Evolutionary conservation across 2,797 vertebrate species (phyloP), one percentile per base, ranked within the genome.

Genomic region (Lutjanus campechanus): DNA sequence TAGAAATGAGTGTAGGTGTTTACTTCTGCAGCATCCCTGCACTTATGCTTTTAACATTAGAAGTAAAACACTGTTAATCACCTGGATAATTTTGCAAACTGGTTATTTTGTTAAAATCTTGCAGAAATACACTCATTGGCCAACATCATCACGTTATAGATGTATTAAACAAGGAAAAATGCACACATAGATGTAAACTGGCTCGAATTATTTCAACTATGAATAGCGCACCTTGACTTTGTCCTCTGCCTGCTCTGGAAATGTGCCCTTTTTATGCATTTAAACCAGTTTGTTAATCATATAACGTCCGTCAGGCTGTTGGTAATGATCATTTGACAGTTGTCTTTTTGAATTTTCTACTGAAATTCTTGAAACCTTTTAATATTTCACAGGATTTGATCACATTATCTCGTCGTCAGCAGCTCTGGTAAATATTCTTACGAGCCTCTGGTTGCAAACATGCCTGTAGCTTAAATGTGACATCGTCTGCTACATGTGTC

Each of bases 401-500:
- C 40, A 62, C 64, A 29, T 76, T 58, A 12, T 75, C 51, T 56
- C 58, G 54, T 79, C 62, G 69, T 76, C 71, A 76, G 83, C 78
- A 43, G 36, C 76, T 64, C 60, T 64, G 69, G 53, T 79, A 70
- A 79, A 83, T 73, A 81, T 71, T 73, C 55, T 55, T 20, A 8
- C 60, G n/a, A 60, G 49, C 60, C 54, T 73, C 49, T 72, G 60
- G 54, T 43, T 82, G 76, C 73, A 79, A 77, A 68, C 82, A 65
- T 59, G 79, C 46, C 71, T 64, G 76, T 54, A 72, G 71, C 61
- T 67, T 61, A 53, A 79, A 86, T 83, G 83, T 83, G 86, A 89
- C 85, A 76, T 64, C 68, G 58, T 69, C 77, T 69, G 70, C 76
- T 83, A 82, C 83, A 83, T 69, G 71, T 85, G 85, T 88, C 84